phyloP scores from a whole-genome alignment of 2,888 invertebrate genomes.

The Dicyrtomina minuta region DNA sequence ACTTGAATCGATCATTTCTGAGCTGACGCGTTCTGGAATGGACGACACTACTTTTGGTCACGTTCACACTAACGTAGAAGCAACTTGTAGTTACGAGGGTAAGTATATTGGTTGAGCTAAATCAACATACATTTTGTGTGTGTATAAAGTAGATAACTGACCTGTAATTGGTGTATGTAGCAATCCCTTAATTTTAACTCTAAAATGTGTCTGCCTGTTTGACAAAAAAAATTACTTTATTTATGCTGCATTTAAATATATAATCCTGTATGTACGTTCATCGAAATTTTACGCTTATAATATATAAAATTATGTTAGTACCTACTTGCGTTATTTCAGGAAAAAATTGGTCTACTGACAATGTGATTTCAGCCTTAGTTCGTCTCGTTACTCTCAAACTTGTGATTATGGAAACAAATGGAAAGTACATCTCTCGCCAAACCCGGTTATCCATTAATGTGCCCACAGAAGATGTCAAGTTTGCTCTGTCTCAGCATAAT shows the following conservation, averaged over 20 bases:
- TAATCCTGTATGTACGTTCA: too few species aligned
- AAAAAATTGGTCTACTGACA: constrained; percentile 11
- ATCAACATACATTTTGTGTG: too few species aligned
- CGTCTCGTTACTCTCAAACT: constrained; percentile 40
- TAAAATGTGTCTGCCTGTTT: too few species aligned
- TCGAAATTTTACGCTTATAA: too few species aligned
- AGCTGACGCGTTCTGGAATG: constrained; percentile 39
- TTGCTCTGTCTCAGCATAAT: constrained; percentile 36
- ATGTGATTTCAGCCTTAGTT: constrained; percentile 38
- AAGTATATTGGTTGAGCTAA: background rate
- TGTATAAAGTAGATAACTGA: too few species aligned
- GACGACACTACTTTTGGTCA: constrained; percentile 44
- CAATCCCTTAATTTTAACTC: too few species aligned
- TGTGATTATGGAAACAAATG: constrained; percentile 39
- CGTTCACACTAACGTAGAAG: constrained; percentile 36
- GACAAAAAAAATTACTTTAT: too few species aligned
- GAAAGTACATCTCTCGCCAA: constrained; percentile 29
- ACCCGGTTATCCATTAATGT: constrained; percentile 47
- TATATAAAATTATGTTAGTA: too few species aligned
- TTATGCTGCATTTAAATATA: too few species aligned
- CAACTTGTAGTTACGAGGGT: constrained; percentile 42
- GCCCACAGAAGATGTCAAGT: constrained; percentile 47
- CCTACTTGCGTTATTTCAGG: too few species aligned
- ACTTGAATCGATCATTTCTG: constrained; percentile 38
- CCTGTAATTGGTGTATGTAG: too few species aligned